These are phyloP conservation scores for Lytechinus pictus DNA, from an alignment of 35 echinoderm and acorn worm genomes.

Conservation along the genomic window DNA sequence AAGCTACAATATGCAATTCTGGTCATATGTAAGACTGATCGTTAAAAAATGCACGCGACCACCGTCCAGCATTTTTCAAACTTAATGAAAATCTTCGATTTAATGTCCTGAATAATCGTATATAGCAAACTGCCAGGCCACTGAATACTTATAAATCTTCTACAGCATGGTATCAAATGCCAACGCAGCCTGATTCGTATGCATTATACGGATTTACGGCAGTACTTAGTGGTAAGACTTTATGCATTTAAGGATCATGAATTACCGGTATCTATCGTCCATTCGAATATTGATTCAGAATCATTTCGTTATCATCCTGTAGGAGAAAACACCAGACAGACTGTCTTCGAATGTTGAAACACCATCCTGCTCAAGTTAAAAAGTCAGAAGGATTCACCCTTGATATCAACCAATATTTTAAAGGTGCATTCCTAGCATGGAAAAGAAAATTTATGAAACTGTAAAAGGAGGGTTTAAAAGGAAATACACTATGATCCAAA, in stretches of 20 bases:
- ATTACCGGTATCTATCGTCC: not conserved
- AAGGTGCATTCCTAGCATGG: not conserved
- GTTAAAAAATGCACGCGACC: no score
- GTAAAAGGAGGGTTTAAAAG: not conserved
- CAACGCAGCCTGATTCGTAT: not conserved
- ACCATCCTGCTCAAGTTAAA: not conserved
- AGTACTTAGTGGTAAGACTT: not conserved
- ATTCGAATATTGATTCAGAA: not conserved
- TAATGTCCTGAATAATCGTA: no score
- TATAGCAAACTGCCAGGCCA: no score
- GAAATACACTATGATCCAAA: no score
- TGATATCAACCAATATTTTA: not conserved
- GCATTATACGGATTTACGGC: not conserved
- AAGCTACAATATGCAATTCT: no score
- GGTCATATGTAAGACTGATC: no score
- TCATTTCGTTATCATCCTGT: not conserved
- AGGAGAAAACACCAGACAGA: not conserved
- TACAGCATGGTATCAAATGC: not conserved
- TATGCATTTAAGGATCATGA: not conserved
- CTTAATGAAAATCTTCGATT: no score
- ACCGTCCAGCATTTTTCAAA: no score
- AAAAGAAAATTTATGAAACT: not conserved
- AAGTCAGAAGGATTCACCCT: not conserved
- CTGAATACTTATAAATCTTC: not conserved
- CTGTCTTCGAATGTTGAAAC: not conserved